phyloP scores from a whole-genome alignment of 2,797 vertebrate species.

The Cirrhinus molitorella region DNA sequence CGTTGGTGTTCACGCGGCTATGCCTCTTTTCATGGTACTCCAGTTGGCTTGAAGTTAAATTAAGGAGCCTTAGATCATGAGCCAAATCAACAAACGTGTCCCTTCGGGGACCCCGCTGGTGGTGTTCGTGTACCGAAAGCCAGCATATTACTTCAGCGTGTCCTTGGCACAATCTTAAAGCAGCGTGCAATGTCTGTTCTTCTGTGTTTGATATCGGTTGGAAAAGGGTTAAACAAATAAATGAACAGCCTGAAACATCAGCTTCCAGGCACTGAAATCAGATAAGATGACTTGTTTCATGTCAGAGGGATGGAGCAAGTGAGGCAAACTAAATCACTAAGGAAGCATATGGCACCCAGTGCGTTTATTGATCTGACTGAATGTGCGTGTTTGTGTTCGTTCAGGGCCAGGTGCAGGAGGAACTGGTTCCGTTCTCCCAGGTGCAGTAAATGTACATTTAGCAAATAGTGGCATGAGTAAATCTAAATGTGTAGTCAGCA shows the following conservation, averaged over 20 bases:
- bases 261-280: constrained; percentile 67
- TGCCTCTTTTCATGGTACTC: constrained; percentile 70
- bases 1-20: constrained; percentile 29
- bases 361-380: not conserved
- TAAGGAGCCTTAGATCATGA: constrained; percentile 44
- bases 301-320: constrained; percentile 70
- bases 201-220: constrained; percentile 66
- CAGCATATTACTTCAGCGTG: constrained; percentile 62
- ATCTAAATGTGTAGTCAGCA: not conserved
- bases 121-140: constrained; percentile 36
- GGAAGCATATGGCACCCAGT: not conserved
- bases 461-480: too few species aligned
- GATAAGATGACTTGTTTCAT: constrained; percentile 72
- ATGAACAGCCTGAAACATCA: constrained; percentile 67
- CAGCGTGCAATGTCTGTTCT: constrained; percentile 73
- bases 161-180: constrained; percentile 69
- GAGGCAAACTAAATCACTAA: constrained; percentile 60
- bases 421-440: constrained; percentile 66
- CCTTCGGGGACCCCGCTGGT: constrained; percentile 30
- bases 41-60: constrained; percentile 51
- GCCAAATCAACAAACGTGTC: constrained; percentile 56
- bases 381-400: constrained; percentile 35
- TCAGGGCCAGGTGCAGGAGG: constrained; percentile 65
- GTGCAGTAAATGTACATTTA: constrained; percentile 40
- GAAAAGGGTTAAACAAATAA: constrained; percentile 72